These are phyloP conservation scores for Zosterops hypoxanthus DNA, from an alignment of 2,113 vertebrate species.

Conservation along the genomic window DNA sequence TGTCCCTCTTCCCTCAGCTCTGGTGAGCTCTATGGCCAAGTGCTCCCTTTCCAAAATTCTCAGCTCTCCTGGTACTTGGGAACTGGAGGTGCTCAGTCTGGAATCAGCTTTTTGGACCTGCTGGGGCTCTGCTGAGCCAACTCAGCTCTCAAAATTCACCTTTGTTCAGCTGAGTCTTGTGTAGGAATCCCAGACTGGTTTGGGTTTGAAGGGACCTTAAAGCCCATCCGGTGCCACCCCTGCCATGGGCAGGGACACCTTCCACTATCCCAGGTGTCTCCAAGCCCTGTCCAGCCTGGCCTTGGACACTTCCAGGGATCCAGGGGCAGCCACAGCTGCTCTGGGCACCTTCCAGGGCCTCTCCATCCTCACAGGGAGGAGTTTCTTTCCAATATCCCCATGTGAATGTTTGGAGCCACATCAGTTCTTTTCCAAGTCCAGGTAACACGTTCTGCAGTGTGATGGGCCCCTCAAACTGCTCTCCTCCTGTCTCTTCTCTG, in stretches of 20 bases:
- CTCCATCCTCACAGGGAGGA: rapidly evolving
- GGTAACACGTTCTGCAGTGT: rapidly evolving
- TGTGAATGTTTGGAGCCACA: neutral
- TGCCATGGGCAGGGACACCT: neutral
- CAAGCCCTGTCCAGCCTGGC: neutral
- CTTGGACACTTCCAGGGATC: neutral
- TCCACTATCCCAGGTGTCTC: neutral
- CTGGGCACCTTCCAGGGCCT: neutral
- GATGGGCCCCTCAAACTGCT: neutral
- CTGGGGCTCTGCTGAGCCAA: neutral
- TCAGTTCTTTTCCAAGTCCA: neutral
- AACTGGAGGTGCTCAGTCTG: neutral
- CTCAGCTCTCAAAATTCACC: neutral
- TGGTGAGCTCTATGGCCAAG: neutral
- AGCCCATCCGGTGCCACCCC: neutral
- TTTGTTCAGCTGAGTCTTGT: neutral
- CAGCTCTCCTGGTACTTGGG: neutral
- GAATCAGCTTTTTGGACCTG: neutral
- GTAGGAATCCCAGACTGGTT: neutral
- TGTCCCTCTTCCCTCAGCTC: neutral
- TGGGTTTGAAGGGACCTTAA: neutral
- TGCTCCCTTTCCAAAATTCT: neutral
- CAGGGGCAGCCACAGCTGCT: neutral
- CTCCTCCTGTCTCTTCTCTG: neutral
- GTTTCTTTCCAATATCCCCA: neutral